phyloP scores from a whole-genome alignment of 2,888 invertebrate genomes.

The Cephus pulcher region DNA sequence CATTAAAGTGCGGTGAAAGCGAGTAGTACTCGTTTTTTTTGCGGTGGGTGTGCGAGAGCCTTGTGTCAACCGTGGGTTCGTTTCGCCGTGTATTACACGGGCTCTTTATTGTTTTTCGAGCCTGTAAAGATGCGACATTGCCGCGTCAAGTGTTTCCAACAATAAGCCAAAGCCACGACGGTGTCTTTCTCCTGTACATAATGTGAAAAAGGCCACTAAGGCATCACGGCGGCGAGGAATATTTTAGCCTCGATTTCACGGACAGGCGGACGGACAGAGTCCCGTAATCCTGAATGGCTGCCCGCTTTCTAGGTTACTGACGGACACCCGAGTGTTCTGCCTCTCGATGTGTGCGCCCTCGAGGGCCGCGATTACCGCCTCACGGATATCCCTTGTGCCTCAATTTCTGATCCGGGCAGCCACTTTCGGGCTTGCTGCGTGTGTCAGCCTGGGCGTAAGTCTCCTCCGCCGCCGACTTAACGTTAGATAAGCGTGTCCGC shows the following conservation, averaged over 20 bases:
- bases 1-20: slow-evolving; percentile 14
- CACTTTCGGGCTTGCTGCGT: not conserved
- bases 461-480: not conserved
- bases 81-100: slow-evolving; percentile 10
- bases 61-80: slow-evolving; percentile 13
- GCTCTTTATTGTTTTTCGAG: slow-evolving; percentile 10
- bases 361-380: slow-evolving; percentile 37
- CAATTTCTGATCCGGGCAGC: not conserved
- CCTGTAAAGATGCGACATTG: slow-evolving; percentile 8
- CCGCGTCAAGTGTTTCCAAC: slow-evolving; percentile 6
- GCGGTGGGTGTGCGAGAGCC: slow-evolving; percentile 13
- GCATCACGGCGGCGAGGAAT: slow-evolving; percentile 26
- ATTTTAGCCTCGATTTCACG: slow-evolving; percentile 27
- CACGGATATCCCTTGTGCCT: slow-evolving; percentile 29
- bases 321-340: slow-evolving; percentile 42
- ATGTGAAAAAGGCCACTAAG: not conserved
- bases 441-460: slow-evolving; percentile 1
- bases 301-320: slow-evolving; percentile 62
- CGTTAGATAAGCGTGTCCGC: slow-evolving; percentile 13
- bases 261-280: slow-evolving; percentile 38
- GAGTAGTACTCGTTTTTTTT: not conserved
- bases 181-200: not conserved
- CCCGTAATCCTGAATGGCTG: slow-evolving; percentile 59
- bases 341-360: slow-evolving; percentile 36
- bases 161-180: slow-evolving; percentile 1